Base-by-base conservation (phyloP, 2,113 vertebrate species). In the Ptilonorhynchus violaceus region DNA sequence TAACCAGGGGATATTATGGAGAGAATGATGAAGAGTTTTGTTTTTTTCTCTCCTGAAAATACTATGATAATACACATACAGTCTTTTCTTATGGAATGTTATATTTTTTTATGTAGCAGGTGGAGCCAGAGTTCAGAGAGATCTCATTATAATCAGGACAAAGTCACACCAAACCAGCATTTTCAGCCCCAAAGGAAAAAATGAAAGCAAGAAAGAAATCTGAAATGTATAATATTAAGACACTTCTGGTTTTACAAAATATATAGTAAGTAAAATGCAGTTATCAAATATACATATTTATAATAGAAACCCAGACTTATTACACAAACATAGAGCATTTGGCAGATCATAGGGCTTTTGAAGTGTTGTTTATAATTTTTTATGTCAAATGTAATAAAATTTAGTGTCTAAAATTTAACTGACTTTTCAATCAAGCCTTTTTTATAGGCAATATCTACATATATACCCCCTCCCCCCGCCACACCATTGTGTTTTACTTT, bases 21-120 rank as follows among this genome's bases (percentile, higher is more conserved):
- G 6, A 56, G 13, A 89, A 19, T 10, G 4, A 2, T 49, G 15
- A 10, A 89, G 19, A 62, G 2, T 1, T 15, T 63, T 72, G 11
- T 9, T 31, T 4, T 4, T 30, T 30, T 50, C 3, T 50, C 52
- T 69, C 31, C 27, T 74, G 50, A 85, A 88, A 75, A 85, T 74
- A 20, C 10, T 44, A 1, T 16, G 2, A 72, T 70, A 74, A 11
- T 31, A 78, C 8, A 6, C 28, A 15, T n/a, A 27, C 0, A 0
- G 5, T 55, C 7, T 68, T 13, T 39, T 33, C 4, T 7, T n/a
- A 62, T 18, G 7, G 42, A 58, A 70, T 33, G 7, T 5, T 35
- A 11, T 13, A 28, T 50, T 52, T 52, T 50, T 52, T 52, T 69
- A 15, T 24, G 13, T 78, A 35, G 22, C 3, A 68, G 7, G 1